Evolutionary conservation across 2,888 invertebrate genomes (phyloP), one percentile per base, ranked within the genome.

Genomic region (Papilio elwesi): DNA sequence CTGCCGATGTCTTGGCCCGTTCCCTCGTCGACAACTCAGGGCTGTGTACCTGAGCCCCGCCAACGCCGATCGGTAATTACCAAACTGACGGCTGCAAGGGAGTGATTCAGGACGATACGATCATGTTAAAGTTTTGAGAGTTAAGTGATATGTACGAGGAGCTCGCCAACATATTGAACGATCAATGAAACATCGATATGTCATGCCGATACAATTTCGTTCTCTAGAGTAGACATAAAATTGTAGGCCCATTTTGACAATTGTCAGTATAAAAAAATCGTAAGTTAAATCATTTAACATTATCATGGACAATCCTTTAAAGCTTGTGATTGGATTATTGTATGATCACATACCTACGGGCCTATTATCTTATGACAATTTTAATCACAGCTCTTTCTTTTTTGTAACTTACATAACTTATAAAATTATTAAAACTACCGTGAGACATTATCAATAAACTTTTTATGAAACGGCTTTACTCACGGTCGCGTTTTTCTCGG

Each of bases 1-100:
- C 94, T 0, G 94, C 94, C 3, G 94, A 94, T 70, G 93, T 93
- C 74, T 82, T 94, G 59, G 94, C 94, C 52, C 86, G 94, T 74
- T 94, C 94, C 11, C 81, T 94, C 69, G 94, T 94, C 74, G 94
- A 94, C 78, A 94, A 94, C 78, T 93, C 94, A 1, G 94, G 94
- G 0, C 84, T 94, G 83, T 94, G 94, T 80, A 94, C 94, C 88
- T 94, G 94, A 93, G 90, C 87, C 88, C 81, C 88, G 88, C 85
- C 90, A 77, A 86, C 91, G 86, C 90, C 91, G 84, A 79, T 85
- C 83, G 84, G 85, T 83, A 87, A 89, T 80, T 92, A 89, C 83
- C 88, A 89, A 74, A 80, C 86, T 53, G 92, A 92, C 83, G 82
- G 83, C 83, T 90, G 89, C 82, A 92, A 92, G 83, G 86, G 87